A percentile compares a stretch with the other conserved stretches of the same genome.
Conservation (phyloP, 2,113 vertebrate genomes). For the Vulpes ferrilata region DNA sequence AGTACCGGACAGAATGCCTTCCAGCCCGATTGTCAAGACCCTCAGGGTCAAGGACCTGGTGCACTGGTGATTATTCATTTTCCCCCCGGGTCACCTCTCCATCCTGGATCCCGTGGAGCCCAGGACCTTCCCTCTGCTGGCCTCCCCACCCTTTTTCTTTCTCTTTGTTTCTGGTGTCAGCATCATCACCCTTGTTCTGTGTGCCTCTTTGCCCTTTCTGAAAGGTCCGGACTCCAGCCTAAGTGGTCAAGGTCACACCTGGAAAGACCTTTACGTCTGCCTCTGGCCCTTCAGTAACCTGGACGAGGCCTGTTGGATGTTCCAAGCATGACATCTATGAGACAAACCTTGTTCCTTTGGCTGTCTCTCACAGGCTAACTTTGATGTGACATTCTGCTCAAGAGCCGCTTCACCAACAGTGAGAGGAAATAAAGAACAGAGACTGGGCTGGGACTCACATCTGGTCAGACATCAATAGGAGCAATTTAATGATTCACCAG, state of each 20-base stretch:
- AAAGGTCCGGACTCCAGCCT: not conserved
- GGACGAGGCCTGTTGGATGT: fast-evolving
- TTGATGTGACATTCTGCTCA: not conserved
- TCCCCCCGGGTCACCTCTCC: fast-evolving
- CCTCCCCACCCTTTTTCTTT: not conserved
- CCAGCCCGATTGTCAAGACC: not conserved
- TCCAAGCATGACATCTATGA: not conserved
- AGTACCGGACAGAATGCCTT: not conserved
- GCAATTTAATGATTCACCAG: not conserved
- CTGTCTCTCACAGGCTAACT: not conserved
- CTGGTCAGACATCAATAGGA: not conserved
- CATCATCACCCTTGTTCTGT: fast-evolving
- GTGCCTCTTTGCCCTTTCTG: not conserved
- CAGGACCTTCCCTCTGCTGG: not conserved
- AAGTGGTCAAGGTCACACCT: not conserved
- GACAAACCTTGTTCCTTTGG: not conserved
- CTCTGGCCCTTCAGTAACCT: not conserved
- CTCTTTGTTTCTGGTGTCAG: not conserved
- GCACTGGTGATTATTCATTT: fast-evolving
- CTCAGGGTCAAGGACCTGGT: not conserved
- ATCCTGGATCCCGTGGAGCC: too few species aligned
- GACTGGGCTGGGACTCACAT: not conserved
- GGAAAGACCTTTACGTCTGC: not conserved
- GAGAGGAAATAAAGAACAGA: not conserved
- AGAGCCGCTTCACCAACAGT: not conserved